Evolutionary conservation across 2,113 vertebrate genomes (phyloP).

Genomic region (Macquaria ambigua): DNA sequence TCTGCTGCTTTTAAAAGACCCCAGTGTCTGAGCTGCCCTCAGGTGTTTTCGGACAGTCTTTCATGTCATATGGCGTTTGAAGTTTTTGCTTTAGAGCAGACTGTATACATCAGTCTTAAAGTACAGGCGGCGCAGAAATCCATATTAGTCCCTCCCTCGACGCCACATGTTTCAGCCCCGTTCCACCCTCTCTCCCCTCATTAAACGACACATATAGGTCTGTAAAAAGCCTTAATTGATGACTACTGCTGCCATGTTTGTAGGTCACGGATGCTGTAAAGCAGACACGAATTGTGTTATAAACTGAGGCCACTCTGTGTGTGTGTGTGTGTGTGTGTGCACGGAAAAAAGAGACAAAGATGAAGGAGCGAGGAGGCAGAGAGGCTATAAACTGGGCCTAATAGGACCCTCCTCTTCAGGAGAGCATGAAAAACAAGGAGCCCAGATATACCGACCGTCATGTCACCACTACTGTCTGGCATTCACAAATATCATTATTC

Average conservation of each 20-base stretch:
- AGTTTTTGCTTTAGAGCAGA: conserved; percentile 27
- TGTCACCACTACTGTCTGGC: not conserved
- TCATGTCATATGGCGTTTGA: conserved; percentile 48
- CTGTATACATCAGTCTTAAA: conserved; percentile 23
- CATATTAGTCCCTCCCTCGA: conserved; percentile 15
- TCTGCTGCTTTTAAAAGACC: conserved; percentile 8
- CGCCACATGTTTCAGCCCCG: conserved; percentile 35
- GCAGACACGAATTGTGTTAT: conserved; percentile 45
- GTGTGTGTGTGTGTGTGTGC: not conserved
- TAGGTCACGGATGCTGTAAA: conserved; percentile 66
- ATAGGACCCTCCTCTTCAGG: conserved; percentile 62
- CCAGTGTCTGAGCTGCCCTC: conserved; percentile 31
- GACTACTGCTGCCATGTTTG: conserved; percentile 63
- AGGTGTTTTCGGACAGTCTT: conserved; percentile 44
- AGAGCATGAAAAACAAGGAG: conserved; percentile 71
- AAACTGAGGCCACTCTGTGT: conserved; percentile 40
- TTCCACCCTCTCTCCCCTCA: conserved; percentile 37
- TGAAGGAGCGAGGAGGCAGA: conserved; percentile 36
- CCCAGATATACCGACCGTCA: not conserved
- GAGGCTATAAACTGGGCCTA: conserved; percentile 55
- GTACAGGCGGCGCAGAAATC: conserved; percentile 26
- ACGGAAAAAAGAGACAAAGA: conserved; percentile 26
- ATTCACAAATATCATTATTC: not conserved
- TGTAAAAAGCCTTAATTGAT: conserved; percentile 73
- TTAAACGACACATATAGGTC: conserved; percentile 70